Conservation (phyloP, 2,888 invertebrate species). For the Timema podura region DNA sequence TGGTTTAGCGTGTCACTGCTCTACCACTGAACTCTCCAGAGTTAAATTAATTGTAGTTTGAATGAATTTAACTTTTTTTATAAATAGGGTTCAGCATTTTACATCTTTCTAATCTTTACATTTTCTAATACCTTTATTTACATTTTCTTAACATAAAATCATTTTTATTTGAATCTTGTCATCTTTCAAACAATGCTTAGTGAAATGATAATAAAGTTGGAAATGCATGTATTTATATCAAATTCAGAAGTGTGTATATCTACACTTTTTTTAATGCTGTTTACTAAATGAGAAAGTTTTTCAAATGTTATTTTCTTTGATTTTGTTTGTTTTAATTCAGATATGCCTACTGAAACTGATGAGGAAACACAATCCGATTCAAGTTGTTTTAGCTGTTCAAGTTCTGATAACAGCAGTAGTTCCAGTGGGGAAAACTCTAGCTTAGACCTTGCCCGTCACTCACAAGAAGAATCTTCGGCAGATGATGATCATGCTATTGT, state of each 20-base stretch:
- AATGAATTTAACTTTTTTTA: too few relatives aligned
- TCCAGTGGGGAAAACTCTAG: constrained; percentile 41
- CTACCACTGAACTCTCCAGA: too few relatives aligned
- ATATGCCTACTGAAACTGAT: constrained; percentile 44
- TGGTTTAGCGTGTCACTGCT: too few relatives aligned
- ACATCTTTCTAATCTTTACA: too few relatives aligned
- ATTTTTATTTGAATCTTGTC: too few relatives aligned
- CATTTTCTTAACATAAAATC: too few relatives aligned
- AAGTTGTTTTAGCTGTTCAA: constrained; percentile 48
- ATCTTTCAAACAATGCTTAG: too few relatives aligned
- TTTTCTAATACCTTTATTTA: too few relatives aligned
- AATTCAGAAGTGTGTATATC: background rate
- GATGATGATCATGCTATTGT: constrained; percentile 32
- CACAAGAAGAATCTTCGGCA: constrained; percentile 25
- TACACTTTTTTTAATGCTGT: background rate
- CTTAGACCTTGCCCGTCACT: constrained; percentile 28
- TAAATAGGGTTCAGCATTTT: too few relatives aligned
- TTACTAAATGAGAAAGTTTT: background rate
- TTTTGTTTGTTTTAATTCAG: constrained; percentile 34
- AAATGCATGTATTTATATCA: constrained; percentile 17
- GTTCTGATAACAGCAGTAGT: constrained; percentile 44
- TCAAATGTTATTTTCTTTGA: background rate
- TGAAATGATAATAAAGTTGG: too few relatives aligned
- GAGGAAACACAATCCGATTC: constrained; percentile 45
- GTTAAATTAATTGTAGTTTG: too few relatives aligned